Percentiles rank a stretch among this genome's conserved stretches.
These are phyloP conservation scores for Chrysaora quinquecirrha DNA, from an alignment of 30 jellyfish, hydroid and myxozoan species.

Conservation along the genomic window DNA sequence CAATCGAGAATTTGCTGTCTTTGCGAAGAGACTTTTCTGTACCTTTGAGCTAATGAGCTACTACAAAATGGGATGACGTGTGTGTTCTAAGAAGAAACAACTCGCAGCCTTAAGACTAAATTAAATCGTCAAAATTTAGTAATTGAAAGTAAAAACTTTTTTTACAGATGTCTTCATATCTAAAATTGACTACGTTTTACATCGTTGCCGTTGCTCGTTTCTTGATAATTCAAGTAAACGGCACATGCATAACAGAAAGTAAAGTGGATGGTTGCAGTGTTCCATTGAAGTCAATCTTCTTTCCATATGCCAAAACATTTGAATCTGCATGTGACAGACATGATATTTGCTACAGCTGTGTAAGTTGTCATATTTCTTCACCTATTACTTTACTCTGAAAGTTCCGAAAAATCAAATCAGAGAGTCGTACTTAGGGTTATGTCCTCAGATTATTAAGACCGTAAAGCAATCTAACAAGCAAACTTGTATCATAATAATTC, in stretches of 20 bases:
- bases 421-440: neutral
- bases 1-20: too few species aligned
- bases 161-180: too few species aligned
- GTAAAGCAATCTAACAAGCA: neutral
- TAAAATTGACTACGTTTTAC: too few species aligned
- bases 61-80: too few species aligned
- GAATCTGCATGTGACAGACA: constrained; percentile 50
- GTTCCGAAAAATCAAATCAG: neutral
- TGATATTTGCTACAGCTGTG: constrained; percentile 61
- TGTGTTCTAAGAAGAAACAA: too few species aligned
- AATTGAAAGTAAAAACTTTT: too few species aligned
- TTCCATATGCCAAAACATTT: constrained; percentile 27
- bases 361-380: neutral
- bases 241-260: constrained; percentile 42
- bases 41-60: too few species aligned
- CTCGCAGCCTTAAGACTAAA: too few species aligned
- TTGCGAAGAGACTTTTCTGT: too few species aligned
- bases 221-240: too few species aligned
- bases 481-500: neutral
- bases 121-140: too few species aligned
- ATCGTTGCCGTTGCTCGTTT: too few species aligned
- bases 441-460: neutral
- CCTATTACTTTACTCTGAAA: neutral
- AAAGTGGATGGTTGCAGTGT: constrained; percentile 53
- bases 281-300: constrained; percentile 27